Percentiles rank a stretch among this genome's conserved stretches.
phyloP scores from a whole-genome alignment of 2,797 vertebrate species.

The Thunnus albacares region DNA sequence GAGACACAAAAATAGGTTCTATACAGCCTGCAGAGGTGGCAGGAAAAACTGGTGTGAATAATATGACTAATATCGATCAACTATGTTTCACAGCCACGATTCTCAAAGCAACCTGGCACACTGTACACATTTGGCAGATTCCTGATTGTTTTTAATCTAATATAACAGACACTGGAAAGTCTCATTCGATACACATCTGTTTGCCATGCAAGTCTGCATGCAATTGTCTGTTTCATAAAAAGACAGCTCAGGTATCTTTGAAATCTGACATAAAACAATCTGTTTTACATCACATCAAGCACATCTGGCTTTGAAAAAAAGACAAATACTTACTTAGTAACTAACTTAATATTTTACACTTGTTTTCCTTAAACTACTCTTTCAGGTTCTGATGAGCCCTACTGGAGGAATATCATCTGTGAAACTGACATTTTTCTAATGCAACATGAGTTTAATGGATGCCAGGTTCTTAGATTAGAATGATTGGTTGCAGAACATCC shows the following conservation, averaged over 20 bases:
- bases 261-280: conserved; percentile 62
- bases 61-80: conserved; percentile 31
- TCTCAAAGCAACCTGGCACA: conserved; percentile 25
- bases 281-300: conserved; percentile 72
- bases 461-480: conserved; percentile 15
- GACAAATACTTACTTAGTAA: conserved; percentile 42
- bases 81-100: conserved; percentile 17
- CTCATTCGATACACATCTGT: conserved; percentile 52
- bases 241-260: conserved; percentile 68
- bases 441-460: conserved; percentile 25
- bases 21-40: conserved; percentile 58
- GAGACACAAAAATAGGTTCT: conserved; percentile 71
- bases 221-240: conserved; percentile 51
- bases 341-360: conserved; percentile 31
- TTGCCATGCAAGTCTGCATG: conserved; percentile 63
- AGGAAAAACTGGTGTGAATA: conserved; percentile 13
- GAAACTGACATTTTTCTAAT: conserved; percentile 21
- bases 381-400: conserved; percentile 30
- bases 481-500: conserved; percentile 28
- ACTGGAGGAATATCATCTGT: conserved; percentile 29
- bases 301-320: conserved; percentile 65
- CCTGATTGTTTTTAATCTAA: conserved; percentile 53
- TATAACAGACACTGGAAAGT: conserved; percentile 35
- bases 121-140: conserved; percentile 41
- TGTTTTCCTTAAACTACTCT: conserved; percentile 29